phyloP scores from a whole-genome alignment of 2,888 invertebrate species.

The Kryphioiulus occultus region DNA sequence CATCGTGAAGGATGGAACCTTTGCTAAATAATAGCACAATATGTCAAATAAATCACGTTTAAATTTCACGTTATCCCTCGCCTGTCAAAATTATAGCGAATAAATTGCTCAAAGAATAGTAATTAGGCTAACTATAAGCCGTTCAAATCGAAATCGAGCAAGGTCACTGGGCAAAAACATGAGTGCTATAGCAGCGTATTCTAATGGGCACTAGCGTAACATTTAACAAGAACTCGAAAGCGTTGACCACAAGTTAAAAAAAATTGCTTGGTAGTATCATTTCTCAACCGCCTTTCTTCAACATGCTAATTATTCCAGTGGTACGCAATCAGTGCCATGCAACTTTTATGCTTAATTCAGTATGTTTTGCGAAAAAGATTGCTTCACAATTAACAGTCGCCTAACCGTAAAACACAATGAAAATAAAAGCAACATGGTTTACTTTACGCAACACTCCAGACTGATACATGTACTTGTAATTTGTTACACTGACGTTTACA shows the following conservation, averaged over 20 bases:
- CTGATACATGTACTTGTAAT: too few species aligned
- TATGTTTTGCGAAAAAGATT: too few species aligned
- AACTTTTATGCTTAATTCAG: too few species aligned
- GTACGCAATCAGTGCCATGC: too few species aligned
- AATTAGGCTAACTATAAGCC: neutral
- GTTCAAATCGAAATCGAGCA: slow-evolving; percentile 3
- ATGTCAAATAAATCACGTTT: slow-evolving; percentile 21
- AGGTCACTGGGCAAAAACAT: neutral
- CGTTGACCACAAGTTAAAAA: neutral
- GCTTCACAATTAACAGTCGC: too few species aligned
- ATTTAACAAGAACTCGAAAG: neutral
- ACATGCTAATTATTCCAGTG: too few species aligned
- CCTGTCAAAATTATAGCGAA: slow-evolving; percentile 2
- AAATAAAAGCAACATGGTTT: too few species aligned
- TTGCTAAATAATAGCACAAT: slow-evolving; percentile 32
- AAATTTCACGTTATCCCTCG: slow-evolving; percentile 21
- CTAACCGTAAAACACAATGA: too few species aligned
- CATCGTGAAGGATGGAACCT: slow-evolving; percentile 26
- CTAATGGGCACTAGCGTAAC: neutral
- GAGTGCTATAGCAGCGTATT: neutral
- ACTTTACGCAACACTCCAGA: too few species aligned
- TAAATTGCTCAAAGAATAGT: neutral
- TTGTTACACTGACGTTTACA: too few species aligned
- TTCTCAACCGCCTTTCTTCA: too few species aligned
- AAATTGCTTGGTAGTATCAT: too few species aligned